Percentiles rank a stretch among this genome's conserved stretches.
These are phyloP conservation scores for Germaria angustata DNA, from an alignment of 2,888 invertebrate species.

Conservation along the genomic window DNA sequence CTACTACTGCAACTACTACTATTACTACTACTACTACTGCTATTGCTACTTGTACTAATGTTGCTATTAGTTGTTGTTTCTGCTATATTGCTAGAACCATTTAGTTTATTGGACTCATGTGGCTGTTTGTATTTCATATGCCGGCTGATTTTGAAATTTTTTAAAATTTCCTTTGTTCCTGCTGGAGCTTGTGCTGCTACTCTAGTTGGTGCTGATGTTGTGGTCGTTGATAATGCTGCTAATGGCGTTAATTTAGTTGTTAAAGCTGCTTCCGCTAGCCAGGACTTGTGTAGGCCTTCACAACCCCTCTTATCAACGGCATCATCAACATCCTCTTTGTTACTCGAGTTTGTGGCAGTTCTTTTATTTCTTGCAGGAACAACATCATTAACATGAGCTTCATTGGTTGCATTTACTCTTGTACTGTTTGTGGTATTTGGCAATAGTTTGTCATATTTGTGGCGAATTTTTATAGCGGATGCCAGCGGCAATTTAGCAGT, in stretches of 20 bases:
- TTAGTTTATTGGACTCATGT: conserved; percentile 50
- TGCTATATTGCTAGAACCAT: conserved; percentile 25
- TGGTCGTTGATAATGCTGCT: conserved; percentile 54
- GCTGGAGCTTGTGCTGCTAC: not conserved
- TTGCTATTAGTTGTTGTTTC: conserved; percentile 20
- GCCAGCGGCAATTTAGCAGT: conserved; percentile 40
- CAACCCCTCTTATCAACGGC: too few species aligned
- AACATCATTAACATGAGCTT: conserved; percentile 28
- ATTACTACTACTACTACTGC: not conserved
- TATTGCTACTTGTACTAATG: conserved; percentile 12
- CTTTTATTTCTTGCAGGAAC: conserved; percentile 28
- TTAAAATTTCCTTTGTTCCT: conserved; percentile 17
- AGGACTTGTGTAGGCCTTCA: not conserved
- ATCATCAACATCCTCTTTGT: not conserved
- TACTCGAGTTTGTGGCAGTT: conserved; percentile 11
- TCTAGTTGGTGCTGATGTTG: conserved; percentile 36
- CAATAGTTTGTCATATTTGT: conserved; percentile 63
- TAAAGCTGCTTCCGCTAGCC: conserved; percentile 28
- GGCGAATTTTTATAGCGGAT: conserved; percentile 35
- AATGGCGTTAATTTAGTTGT: conserved; percentile 56
- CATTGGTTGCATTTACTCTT: conserved; percentile 48
- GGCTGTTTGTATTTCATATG: conserved; percentile 49
- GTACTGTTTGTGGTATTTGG: conserved; percentile 58
- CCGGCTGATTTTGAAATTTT: conserved; percentile 47
- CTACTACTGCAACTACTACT: not conserved